phyloP scores from a whole-genome alignment of 2,113 vertebrate species.

The Pipra filicauda region DNA sequence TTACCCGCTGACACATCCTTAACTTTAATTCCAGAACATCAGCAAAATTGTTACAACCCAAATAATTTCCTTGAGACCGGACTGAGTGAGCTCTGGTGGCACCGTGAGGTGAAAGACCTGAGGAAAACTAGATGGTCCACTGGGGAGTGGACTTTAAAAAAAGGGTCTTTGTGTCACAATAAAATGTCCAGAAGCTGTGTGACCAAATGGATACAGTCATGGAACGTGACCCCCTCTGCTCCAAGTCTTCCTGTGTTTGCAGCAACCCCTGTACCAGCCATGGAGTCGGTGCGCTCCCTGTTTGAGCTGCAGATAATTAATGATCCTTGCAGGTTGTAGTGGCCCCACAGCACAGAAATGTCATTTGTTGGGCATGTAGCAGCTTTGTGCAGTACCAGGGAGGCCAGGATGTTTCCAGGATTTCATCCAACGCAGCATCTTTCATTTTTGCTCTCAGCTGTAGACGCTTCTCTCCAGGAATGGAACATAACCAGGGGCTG shows the following conservation, averaged over 20 bases:
- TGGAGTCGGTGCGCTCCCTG: not conserved
- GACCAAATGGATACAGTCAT: rapidly evolving
- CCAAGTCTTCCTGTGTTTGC: not conserved
- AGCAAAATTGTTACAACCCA: not conserved
- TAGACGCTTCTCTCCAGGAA: not conserved
- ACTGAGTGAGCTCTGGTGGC: not conserved
- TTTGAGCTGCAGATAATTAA: not conserved
- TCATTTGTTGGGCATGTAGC: not conserved
- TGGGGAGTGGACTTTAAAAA: not conserved
- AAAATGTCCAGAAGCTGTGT: not conserved
- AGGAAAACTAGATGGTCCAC: not conserved
- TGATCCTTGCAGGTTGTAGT: not conserved
- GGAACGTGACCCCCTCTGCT: not conserved
- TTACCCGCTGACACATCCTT: not conserved
- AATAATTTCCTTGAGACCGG: not conserved
- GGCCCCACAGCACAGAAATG: not conserved
- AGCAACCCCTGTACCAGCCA: rapidly evolving
- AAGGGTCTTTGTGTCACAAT: not conserved
- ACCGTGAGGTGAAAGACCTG: not conserved
- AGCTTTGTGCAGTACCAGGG: not conserved
- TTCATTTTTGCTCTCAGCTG: not conserved
- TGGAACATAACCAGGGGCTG: not conserved
- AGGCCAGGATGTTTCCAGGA: not conserved
- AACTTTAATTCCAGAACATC: conserved; percentile 18
- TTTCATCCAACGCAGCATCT: not conserved